Evolutionary conservation across 2,113 vertebrate genomes (phyloP), one percentile per base, ranked within the genome.

Genomic region (Petrocephalus zakoni): DNA sequence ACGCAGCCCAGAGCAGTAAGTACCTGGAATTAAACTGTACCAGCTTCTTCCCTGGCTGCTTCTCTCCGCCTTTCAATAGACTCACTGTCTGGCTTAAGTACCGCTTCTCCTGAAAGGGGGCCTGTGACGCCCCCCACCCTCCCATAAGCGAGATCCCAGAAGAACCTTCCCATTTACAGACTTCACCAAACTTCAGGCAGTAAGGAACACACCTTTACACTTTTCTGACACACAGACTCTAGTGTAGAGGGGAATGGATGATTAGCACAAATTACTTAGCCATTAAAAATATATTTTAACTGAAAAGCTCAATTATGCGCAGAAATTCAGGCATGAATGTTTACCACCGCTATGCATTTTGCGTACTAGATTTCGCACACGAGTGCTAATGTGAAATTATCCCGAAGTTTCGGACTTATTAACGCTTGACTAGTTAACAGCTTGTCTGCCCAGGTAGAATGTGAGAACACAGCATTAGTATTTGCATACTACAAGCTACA

Each of bases 21-120:
- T 51, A 51, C 46, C 51, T 10, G 19, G 1, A 15, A 58, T 37
- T 56, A 34, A 91, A 94, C 92, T 42, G 34, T 91, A 85, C 2
- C 87, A 1, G 86, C 87, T 56, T 88, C 85, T n/a, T 42, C 72
- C 49, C 86, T 61, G 55, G 55, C 86, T 46, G 78, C 29, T 51
- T 89, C 90, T 90, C 85, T 90, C 75, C 89, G 92, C 89, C 94
- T 93, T 93, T 94, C 25, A 89, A 92, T 89, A 52, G 89, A 64
- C 87, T 86, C 52, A n/a, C 55, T 49, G 34, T 55, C 42, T 83
- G 53, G 87, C 82, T 93, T 93, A 94, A 94, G 94, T 93, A 90
- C 75, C 89, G 89, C 92, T 93, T 94, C 92, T 90, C 93, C 88
- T 17, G 61, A 90, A n/a, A n/a, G 81, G 25, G 21, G 78, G 4